phyloP scores from a whole-genome alignment of 2,797 vertebrate species.

The Sparus aurata region DNA sequence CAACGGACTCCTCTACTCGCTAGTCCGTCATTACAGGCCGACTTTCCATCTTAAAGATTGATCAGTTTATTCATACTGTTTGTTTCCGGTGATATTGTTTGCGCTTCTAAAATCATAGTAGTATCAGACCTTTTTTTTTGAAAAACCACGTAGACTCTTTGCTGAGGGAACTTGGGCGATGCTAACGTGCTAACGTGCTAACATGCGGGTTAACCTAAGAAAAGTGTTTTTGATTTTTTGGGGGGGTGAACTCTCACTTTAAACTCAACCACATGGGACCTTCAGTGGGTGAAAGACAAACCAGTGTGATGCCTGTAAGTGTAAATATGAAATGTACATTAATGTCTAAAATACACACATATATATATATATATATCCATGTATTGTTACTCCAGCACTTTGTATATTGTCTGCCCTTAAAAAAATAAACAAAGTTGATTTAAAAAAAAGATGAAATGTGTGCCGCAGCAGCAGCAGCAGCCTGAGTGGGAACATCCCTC shows the following conservation, averaged over 20 bases:
- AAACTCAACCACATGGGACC: background rate
- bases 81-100: too few species aligned
- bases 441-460: slow-evolving; percentile 8
- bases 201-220: too few species aligned
- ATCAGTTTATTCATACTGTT: too few species aligned
- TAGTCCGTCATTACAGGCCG: too few species aligned
- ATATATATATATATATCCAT: slow-evolving; percentile 39
- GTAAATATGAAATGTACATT: slow-evolving; percentile 74
- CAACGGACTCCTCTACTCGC: too few species aligned
- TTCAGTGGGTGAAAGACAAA: slow-evolving; percentile 25
- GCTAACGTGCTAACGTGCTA: too few species aligned
- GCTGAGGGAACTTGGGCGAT: too few species aligned
- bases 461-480: background rate
- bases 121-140: too few species aligned
- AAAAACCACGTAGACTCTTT: too few species aligned
- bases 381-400: slow-evolving; percentile 75
- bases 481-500: slow-evolving; percentile 33
- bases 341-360: slow-evolving; percentile 56
- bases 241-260: background rate
- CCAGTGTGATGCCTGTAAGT: slow-evolving; percentile 56
- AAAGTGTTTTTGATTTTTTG: too few species aligned
- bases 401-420: slow-evolving; percentile 76
- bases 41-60: too few species aligned
- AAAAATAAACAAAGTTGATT: slow-evolving; percentile 72
- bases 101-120: too few species aligned